A percentile compares a stretch with the other conserved stretches of the same genome.
Evolutionary conservation across 2,113 vertebrate species (phyloP).

Genomic region (Suricata suricatta): DNA sequence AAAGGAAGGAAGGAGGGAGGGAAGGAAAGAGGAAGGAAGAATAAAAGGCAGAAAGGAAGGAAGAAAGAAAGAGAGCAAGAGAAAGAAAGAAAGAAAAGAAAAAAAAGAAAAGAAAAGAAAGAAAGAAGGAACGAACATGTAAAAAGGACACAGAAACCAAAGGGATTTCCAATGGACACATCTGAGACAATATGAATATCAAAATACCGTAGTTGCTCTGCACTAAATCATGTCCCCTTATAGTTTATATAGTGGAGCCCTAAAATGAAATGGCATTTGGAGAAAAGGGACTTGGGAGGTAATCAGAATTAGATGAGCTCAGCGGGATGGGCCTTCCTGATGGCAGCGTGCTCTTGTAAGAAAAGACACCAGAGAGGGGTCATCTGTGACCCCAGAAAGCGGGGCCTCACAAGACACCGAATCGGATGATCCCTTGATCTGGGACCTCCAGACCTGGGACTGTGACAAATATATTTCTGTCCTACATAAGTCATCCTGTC

Average conservation of each 20-base stretch:
- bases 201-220: background rate
- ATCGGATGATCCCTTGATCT: background rate
- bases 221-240: background rate
- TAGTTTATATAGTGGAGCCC: background rate
- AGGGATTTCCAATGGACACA: background rate
- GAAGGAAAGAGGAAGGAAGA: background rate
- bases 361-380: background rate
- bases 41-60: background rate
- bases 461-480: background rate
- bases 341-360: background rate
- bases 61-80: no score
- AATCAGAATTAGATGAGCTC: background rate
- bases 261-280: background rate
- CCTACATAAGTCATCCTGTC: background rate
- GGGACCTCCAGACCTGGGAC: background rate
- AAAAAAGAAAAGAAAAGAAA: fast-evolving
- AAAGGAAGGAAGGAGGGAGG: background rate
- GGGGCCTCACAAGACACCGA: background rate
- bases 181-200: background rate
- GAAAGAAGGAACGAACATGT: background rate
- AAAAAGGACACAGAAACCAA: background rate
- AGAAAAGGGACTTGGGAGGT: background rate
- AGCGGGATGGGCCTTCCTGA: background rate
- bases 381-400: background rate
- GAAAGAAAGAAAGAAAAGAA: no score